A percentile compares a stretch with the other conserved stretches of the same genome.
phyloP scores from a whole-genome alignment of 2,113 vertebrate genomes.

The Pontoporia blainvillei region DNA sequence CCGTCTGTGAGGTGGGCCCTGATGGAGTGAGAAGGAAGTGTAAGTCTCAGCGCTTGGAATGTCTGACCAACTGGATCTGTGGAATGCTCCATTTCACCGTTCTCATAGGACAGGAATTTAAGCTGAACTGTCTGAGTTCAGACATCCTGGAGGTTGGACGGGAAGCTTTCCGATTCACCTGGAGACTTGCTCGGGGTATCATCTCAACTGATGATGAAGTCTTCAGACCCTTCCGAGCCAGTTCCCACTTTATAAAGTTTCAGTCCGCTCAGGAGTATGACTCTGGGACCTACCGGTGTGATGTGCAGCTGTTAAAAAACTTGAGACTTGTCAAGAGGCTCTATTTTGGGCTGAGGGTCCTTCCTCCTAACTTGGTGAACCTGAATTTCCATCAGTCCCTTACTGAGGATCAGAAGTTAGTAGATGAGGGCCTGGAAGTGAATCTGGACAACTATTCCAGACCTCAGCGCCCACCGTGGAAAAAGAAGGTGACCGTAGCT shows the following conservation, averaged over 20 bases:
- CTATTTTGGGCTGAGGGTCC: conserved; percentile 88
- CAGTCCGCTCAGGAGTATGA: conserved; percentile 78
- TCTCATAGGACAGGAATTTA: conserved; percentile 73
- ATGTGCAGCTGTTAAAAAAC: conserved; percentile 79
- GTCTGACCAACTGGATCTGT: conserved; percentile 84
- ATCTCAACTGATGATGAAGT: conserved; percentile 84
- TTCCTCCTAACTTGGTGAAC: conserved; percentile 73
- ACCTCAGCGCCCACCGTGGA: background rate
- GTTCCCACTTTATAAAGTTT: conserved; percentile 73
- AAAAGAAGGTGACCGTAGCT: background rate
- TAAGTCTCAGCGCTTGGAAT: conserved; percentile 65
- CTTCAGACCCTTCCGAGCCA: conserved; percentile 75
- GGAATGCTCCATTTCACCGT: conserved; percentile 82
- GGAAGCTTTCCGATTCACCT: conserved; percentile 81
- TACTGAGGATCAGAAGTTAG: conserved; percentile 70
- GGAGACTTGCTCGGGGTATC: conserved; percentile 85
- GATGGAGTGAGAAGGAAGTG: conserved; percentile 67
- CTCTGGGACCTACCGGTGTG: conserved; percentile 91
- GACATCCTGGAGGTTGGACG: conserved; percentile 64
- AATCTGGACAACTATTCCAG: background rate
- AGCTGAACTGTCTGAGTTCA: conserved; percentile 82
- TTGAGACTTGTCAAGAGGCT: conserved; percentile 82
- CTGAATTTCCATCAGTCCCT: conserved; percentile 82
- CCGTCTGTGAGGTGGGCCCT: conserved; percentile 75
- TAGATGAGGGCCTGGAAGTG: background rate